These are phyloP conservation scores for Odontomachus brunneus DNA, from an alignment of 1,140 invertebrate genomes.

Conservation along the genomic window DNA sequence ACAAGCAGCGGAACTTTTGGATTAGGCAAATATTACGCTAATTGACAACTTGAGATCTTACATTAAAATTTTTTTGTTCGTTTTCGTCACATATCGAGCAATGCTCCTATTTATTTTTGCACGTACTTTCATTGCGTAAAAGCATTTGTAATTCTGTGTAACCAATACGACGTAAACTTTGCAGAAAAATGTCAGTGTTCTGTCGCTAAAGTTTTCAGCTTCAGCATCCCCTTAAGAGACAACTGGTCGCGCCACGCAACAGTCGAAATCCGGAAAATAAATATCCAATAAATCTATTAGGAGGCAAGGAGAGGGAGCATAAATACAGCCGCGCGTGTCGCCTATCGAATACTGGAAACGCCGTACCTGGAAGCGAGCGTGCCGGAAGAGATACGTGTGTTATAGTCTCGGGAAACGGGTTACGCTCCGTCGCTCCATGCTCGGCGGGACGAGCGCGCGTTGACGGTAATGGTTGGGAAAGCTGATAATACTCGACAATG, in stretches of 20 bases:
- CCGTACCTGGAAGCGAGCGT: conserved; percentile 35
- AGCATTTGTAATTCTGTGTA: too few species aligned
- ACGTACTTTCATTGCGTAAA: too few species aligned
- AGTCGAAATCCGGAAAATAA: conserved; percentile 14
- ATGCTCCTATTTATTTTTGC: too few species aligned
- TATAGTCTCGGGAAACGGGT: conserved; percentile 52
- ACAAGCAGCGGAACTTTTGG: too few species aligned
- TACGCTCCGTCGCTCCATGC: conserved; percentile 31
- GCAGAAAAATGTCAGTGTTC: too few species aligned
- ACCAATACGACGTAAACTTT: too few species aligned
- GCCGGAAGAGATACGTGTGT: conserved; percentile 50
- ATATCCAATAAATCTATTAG: conserved; percentile 55
- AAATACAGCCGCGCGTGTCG: conserved; percentile 17
- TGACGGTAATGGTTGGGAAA: conserved; percentile 32
- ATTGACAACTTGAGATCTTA: too few species aligned
- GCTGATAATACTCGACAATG: conserved; percentile 47
- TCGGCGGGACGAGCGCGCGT: conserved; percentile 3
- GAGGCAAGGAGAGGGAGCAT: neutral
- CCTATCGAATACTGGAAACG: conserved; percentile 54
- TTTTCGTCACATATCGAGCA: too few species aligned
- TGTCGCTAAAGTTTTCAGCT: too few species aligned
- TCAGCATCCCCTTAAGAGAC: too few species aligned
- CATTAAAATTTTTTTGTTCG: too few species aligned
- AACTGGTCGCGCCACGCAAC: neutral
- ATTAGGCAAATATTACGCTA: too few species aligned